A percentile compares a stretch with the other conserved stretches of the same genome.
Evolutionary conservation across 2,888 invertebrate genomes (phyloP).

Genomic region (Alviniconcha strummeri): DNA sequence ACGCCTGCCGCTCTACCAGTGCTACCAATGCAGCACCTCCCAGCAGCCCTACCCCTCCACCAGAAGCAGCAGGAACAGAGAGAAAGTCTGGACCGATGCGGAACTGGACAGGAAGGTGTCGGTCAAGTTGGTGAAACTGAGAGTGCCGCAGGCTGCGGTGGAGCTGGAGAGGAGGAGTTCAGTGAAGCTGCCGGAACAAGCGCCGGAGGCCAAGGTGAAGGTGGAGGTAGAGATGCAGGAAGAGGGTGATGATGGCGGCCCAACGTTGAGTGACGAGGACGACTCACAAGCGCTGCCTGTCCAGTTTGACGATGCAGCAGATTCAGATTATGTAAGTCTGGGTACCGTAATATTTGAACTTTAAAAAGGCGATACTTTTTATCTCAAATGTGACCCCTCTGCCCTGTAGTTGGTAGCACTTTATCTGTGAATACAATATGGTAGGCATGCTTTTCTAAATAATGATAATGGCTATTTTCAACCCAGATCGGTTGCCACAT

Average conservation of each 20-base stretch:
- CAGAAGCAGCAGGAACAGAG: neutral
- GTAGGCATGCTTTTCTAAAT: too few species aligned
- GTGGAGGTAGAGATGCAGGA: neutral
- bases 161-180: neutral
- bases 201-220: neutral
- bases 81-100: neutral
- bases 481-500: too few species aligned
- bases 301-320: neutral
- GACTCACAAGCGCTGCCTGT: neutral
- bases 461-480: too few species aligned
- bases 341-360: neutral
- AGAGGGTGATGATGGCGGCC: neutral
- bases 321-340: neutral
- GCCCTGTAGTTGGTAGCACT: too few species aligned
- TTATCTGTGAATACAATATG: too few species aligned
- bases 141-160: too few species aligned
- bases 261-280: neutral
- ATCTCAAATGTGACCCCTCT: neutral
- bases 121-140: too few species aligned
- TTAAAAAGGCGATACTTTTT: neutral
- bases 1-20: slow-evolving; percentile 9
- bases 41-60: neutral
- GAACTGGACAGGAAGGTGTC: neutral
- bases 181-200: neutral
- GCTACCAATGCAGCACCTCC: neutral